Conservation (phyloP, 2,113 vertebrate species). For the Ciconia maguari region DNA sequence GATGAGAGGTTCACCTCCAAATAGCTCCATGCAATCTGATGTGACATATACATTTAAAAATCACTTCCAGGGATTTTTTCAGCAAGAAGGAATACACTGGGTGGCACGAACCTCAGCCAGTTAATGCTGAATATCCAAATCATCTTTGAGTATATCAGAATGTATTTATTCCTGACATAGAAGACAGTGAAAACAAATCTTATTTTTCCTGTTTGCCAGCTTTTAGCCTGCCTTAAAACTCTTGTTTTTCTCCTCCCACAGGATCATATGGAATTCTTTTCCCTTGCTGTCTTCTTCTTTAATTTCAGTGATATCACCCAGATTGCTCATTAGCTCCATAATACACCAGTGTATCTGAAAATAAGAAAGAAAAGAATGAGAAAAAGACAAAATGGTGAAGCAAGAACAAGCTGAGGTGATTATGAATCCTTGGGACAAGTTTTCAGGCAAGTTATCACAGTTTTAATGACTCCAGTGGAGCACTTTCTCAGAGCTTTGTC, state of each 20-base stretch:
- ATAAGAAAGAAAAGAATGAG: background rate
- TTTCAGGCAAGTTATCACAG: background rate
- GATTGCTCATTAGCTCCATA: background rate
- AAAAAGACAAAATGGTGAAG: background rate
- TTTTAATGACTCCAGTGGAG: background rate
- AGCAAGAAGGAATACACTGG: background rate
- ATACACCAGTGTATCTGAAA: background rate
- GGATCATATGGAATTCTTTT: background rate
- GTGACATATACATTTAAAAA: constrained; percentile 26
- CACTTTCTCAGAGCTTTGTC: background rate
- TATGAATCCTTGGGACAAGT: background rate
- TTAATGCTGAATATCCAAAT: background rate
- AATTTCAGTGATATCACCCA: background rate
- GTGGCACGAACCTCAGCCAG: background rate
- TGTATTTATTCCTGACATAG: background rate
- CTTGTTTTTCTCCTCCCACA: background rate
- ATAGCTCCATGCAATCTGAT: background rate
- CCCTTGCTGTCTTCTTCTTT: background rate
- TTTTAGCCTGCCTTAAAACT: background rate
- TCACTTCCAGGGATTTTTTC: background rate
- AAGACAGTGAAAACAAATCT: background rate
- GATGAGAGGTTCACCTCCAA: constrained; percentile 16
- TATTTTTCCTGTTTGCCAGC: background rate
- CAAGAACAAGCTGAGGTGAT: background rate
- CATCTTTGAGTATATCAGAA: background rate